Evolutionary conservation across 2,797 vertebrate genomes (phyloP).

Genomic region (Clarias pachynema): DNA sequence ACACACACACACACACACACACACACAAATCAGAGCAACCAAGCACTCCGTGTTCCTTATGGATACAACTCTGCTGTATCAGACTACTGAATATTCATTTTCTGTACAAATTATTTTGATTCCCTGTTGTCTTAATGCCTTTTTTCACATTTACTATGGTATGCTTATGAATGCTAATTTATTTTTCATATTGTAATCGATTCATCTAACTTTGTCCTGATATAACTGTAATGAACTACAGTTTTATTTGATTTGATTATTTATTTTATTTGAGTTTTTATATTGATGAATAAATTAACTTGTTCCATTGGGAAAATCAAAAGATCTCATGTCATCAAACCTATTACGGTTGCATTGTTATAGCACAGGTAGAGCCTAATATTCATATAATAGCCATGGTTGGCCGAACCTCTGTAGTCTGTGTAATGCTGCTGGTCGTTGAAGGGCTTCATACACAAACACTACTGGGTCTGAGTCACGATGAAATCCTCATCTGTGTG

Average conservation of each 20-base stretch:
- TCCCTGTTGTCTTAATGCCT: not conserved
- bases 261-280: not conserved
- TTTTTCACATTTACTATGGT: not conserved
- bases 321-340: not conserved
- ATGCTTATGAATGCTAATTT: not conserved
- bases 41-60: conserved; percentile 37
- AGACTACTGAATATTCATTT: conserved; percentile 9
- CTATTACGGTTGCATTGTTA: not conserved
- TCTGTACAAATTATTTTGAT: not conserved
- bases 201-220: not conserved
- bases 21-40: conserved; percentile 12
- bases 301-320: not conserved
- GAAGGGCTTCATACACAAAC: not conserved
- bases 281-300: not conserved
- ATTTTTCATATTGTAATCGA: not conserved
- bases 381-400: not conserved
- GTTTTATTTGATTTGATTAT: not conserved
- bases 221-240: not conserved
- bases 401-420: conserved; percentile 71
- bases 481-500: not conserved
- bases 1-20: conserved; percentile 26
- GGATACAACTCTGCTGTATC: conserved; percentile 10
- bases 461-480: not conserved
- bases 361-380: not conserved
- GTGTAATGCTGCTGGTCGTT: conserved; percentile 65